Evolutionary conservation across 2,797 vertebrate genomes (phyloP), one percentile per base, ranked within the genome.

Genomic region (Coluber constrictor): DNA sequence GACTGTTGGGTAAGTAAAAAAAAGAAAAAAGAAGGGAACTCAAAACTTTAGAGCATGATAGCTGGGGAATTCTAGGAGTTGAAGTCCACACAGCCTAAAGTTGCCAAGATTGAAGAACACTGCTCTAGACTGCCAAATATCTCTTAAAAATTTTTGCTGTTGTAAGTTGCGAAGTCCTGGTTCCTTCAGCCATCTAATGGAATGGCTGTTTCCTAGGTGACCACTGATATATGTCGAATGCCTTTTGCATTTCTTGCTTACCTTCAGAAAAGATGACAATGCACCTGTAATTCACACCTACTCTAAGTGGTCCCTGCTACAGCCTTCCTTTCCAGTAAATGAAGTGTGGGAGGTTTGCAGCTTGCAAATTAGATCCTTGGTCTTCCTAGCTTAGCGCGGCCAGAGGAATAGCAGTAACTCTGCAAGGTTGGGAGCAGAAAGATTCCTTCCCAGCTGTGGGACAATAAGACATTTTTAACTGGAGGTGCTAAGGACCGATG

Each of bases 1-100:
- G 97, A 98, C 94, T 95, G 98, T 90, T 96, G 98, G 98, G 99
- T 99, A 97, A 98, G 99, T 98, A 11, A 88, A 54, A 90, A 37
- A 56, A 61, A 0, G 3, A 87, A 55, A 27, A 2, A 54, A 12
- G 10, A 18, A 18, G 54, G 57, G 54, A 0, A 2, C 15, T 23
- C 25, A 83, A 47, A 2, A 91, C 92, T 92, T 87, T 63, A 27
- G 91, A 91, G 25, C 25, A 61, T 27, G 60, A 27, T 61, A 60
- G 59, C 59, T 60, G 59, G 20, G 20, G 59, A 23, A 60, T 60
- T 23, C 20, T 60, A 60, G 59, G 6, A 7, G 0, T 25, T 23
- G 6, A 59, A 7, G 59, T 23, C 20, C 16, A 60, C 59, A 23
- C 59, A 60, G 8, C 59, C 23, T 5, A 57, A 18, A 57, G 16